Evolutionary conservation across 1,140 invertebrate genomes (phyloP).

Genomic region (Nymphalis io): DNA sequence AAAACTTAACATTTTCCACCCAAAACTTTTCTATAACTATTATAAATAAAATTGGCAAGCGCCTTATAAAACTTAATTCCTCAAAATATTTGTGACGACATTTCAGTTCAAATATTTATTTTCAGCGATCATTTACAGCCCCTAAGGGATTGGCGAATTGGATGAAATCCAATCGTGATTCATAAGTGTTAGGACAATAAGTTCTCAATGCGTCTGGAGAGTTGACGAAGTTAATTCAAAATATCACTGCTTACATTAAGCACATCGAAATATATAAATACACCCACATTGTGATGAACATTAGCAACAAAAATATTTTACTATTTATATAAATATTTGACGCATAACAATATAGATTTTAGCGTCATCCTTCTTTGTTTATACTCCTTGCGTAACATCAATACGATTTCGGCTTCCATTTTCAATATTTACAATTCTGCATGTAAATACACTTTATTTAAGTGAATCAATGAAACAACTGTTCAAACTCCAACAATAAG

Average conservation of each 20-base stretch:
- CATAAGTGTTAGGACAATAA: conserved; percentile 47
- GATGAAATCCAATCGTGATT: conserved; percentile 50
- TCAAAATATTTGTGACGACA: conserved; percentile 12
- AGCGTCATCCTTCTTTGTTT: background rate
- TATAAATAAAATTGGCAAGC: background rate
- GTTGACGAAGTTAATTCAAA: conserved; percentile 26
- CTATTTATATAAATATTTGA: too few species aligned
- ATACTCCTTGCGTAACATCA: conserved; percentile 3
- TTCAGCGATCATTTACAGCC: conserved; percentile 38
- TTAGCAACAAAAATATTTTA: background rate
- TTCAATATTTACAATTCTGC: conserved; percentile 32
- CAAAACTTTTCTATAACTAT: background rate
- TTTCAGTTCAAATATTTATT: conserved; percentile 30
- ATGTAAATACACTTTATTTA: conserved; percentile 39
- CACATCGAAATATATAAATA: background rate
- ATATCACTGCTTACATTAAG: conserved; percentile 8
- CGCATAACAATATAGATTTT: background rate
- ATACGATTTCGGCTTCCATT: conserved; percentile 15
- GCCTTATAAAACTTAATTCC: background rate
- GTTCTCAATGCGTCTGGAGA: conserved; percentile 47
- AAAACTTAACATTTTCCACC: too few species aligned
- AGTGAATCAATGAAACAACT: conserved; percentile 33
- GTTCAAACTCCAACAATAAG: conserved; percentile 30
- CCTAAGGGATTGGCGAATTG: conserved; percentile 43
- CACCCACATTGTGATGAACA: background rate